Conservation (phyloP, 2,113 vertebrate genomes). For the Saccopteryx bilineata region DNA sequence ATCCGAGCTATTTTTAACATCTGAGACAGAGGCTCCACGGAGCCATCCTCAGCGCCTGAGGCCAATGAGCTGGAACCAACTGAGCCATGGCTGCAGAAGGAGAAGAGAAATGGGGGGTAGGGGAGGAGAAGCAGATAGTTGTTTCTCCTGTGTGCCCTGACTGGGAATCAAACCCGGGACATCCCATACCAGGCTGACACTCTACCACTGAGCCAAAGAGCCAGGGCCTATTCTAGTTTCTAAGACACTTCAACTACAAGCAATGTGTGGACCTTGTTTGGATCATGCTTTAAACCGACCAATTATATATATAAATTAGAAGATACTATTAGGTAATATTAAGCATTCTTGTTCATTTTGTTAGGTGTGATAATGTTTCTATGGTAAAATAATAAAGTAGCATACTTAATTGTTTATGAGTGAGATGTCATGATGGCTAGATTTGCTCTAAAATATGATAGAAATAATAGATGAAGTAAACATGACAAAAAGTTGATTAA, state of each 20-base stretch:
- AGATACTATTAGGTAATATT: background rate
- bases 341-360: background rate
- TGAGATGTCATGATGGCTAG: background rate
- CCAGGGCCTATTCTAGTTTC: background rate
- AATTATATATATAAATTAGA: background rate
- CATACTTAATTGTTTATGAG: background rate
- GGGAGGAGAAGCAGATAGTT: too few relatives aligned
- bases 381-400: background rate
- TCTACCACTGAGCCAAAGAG: too few relatives aligned
- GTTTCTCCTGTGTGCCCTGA: too few relatives aligned
- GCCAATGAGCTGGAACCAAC: too few relatives aligned
- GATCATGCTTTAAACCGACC: background rate
- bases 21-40: too few relatives aligned
- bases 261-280: background rate
- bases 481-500: background rate
- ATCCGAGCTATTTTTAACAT: too few relatives aligned
- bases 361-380: background rate
- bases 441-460: conserved; percentile 20
- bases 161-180: too few relatives aligned
- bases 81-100: too few relatives aligned
- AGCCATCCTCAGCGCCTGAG: too few relatives aligned
- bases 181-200: too few relatives aligned
- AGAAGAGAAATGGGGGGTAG: too few relatives aligned
- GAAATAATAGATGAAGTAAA: conserved; percentile 36
- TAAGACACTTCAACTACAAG: background rate